Evolutionary conservation across 2,113 vertebrate species (phyloP), one percentile per base, ranked within the genome.

Genomic region (Nothocercus nigrocapillus): DNA sequence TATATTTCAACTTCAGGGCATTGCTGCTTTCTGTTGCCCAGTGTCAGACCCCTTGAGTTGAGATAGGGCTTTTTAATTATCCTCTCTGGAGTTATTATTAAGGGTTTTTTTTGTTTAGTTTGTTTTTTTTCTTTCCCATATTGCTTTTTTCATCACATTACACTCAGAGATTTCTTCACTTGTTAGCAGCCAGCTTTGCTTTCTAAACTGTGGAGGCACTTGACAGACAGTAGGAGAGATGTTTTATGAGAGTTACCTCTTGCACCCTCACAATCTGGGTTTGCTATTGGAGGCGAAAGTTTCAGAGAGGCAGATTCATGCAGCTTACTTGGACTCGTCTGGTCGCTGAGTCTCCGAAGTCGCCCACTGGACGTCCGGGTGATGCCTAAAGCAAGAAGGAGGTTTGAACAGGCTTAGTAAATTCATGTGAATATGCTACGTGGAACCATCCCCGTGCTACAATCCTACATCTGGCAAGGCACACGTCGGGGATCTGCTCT

Each of bases 351-450:
- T 70, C 88, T 96, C 95, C 94, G 97, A 74, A 97, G 97, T 90
- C 97, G 97, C 81, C 97, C 93, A 0, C 97, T 98, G 90, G 98
- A 96, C 69, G 97, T 98, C 97, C 96, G 92, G 9, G 90, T 84
- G 93, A 97, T 96, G 70, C 98, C 98, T 98, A 76, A 13, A 53
- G 67, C 62, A 77, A 96, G 66, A 85, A 91, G 38, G 59, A 91
- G 34, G 12, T 69, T 62, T 70, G 28, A 59, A 34, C 61, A 45
- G 30, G 28, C 47, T 44, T 66, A 34, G 40, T 32, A 47, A 85
- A 5, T 34, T 84, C 44, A 45, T 5, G 14, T 6, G 44, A 62
- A 11, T 3, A 27, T 3, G 2, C 5, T 2, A 25, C 0, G 17
- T 34, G 38, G 20, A 36, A 17, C 47, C 5, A 28, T 14, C 42